Conservation (phyloP, 2,113 vertebrate species). For the Phaetusa simplex region DNA sequence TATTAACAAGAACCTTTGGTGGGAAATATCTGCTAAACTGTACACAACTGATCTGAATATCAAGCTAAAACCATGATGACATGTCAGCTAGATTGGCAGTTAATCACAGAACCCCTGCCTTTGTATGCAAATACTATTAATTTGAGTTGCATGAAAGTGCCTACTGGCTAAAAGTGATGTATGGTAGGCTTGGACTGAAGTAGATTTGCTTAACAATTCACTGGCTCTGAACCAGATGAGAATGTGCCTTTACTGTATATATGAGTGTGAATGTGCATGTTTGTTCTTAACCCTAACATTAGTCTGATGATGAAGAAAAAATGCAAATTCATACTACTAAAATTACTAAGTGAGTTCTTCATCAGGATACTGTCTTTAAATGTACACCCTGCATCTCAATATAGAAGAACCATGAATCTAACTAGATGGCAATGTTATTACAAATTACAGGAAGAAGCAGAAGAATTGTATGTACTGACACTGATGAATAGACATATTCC, state of each 20-base stretch:
- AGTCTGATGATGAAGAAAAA: neutral
- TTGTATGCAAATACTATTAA: neutral
- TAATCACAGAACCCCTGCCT: neutral
- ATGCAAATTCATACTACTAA: neutral
- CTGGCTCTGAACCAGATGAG: neutral
- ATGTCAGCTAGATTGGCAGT: neutral
- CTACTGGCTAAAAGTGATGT: neutral
- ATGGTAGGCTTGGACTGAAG: neutral
- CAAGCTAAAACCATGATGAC: neutral
- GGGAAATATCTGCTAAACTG: neutral
- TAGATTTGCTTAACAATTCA: neutral
- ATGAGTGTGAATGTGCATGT: neutral
- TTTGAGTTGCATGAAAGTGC: neutral
- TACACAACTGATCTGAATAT: neutral
- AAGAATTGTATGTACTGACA: neutral
- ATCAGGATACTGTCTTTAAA: neutral
- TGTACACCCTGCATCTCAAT: neutral
- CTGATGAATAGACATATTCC: neutral
- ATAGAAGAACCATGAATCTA: neutral
- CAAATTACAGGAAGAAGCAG: neutral
- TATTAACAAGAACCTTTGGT: neutral
- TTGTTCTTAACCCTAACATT: neutral
- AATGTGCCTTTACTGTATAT: neutral
- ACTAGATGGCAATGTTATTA: neutral
- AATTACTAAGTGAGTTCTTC: neutral